Conservation (phyloP, 2,888 invertebrate genomes). For the Neuroscelio doddi region DNA sequence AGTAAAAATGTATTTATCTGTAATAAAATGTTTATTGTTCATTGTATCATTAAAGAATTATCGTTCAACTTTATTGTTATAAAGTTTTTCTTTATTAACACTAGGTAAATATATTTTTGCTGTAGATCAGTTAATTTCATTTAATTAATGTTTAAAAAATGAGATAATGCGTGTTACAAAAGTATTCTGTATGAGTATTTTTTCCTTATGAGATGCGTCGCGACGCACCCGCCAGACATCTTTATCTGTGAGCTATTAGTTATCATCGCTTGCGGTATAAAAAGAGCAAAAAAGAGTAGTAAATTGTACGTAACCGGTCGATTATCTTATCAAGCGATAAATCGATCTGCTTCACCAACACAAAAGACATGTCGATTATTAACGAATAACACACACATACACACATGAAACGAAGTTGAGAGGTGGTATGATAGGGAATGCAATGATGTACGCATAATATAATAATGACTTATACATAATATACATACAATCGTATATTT, state of each 20-base stretch:
- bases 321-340: conserved; percentile 43
- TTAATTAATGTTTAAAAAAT: no score
- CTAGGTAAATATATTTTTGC: no score
- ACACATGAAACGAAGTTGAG: conserved; percentile 25
- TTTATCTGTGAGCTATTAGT: conserved; percentile 44
- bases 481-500: conserved; percentile 60
- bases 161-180: not conserved
- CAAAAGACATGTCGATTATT: conserved; percentile 3
- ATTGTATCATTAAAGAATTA: no score
- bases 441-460: conserved; percentile 52
- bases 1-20: no score
- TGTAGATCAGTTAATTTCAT: no score
- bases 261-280: conserved; percentile 42
- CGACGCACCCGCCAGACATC: conserved; percentile 46
- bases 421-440: conserved; percentile 39
- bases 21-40: no score
- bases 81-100: no score
- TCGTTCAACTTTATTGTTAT: no score
- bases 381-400: conserved; percentile 12
- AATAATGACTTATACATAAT: conserved; percentile 50
- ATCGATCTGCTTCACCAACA: conserved; percentile 32
- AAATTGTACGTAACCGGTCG: conserved; percentile 41
- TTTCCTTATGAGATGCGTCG: conserved; percentile 24
- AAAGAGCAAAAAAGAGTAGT: conserved; percentile 32
- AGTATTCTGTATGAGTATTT: not conserved